Base-by-base conservation (phyloP, 2,113 vertebrate species). In the Megaceryle maxima region DNA sequence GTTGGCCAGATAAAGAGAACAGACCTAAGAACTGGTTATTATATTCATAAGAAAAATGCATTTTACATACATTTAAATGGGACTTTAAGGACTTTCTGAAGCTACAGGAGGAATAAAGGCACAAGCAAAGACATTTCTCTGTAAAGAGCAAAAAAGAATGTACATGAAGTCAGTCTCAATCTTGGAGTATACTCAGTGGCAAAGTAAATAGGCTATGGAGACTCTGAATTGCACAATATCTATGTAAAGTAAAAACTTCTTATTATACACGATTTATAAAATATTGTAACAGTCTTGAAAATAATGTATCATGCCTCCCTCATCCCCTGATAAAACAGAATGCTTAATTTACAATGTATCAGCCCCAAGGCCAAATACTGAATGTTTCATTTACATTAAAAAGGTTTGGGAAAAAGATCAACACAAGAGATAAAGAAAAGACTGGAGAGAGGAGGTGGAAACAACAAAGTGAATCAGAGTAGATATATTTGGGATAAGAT, bases 341-440 rank as follows among this genome's bases (percentile, higher is more conserved):
- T 83, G 53, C 22, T 80, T 94, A 85, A 83, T 92, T 97, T 92
- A 57, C 59, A n/a, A n/a, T 37, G 44, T 83, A 69, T 80, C 72
- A 77, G 41, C 86, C 94, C 64, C 69, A 74, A 88, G 86, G 88
- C 88, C 50, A 92, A 86, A 28, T 69, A 83, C 55, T 41, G 63
- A 93, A 93, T 67, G 19, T 88, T 95, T 86, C 59, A 92, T 88
- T 94, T 90, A 88, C 72, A 90, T 74, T 70, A 81, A 86, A 95
- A 92, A 67, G 59, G 22, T 62, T 88, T 60, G 39, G 60, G 16
- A 31, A 90, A 77, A 79, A 90, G 68, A 92, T 90, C 62, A 74
- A 90, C 83, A 74, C 8, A 70, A 70, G 41, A 88, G 86, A 93
- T 74, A 80, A 88, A 74, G 67, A 83, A 90, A 92, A 88, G 44